A percentile compares a stretch with the other conserved stretches of the same genome.
These are phyloP conservation scores for Drosophila sechellia DNA, from an alignment of 1,140 invertebrate genomes.

Conservation along the genomic window DNA sequence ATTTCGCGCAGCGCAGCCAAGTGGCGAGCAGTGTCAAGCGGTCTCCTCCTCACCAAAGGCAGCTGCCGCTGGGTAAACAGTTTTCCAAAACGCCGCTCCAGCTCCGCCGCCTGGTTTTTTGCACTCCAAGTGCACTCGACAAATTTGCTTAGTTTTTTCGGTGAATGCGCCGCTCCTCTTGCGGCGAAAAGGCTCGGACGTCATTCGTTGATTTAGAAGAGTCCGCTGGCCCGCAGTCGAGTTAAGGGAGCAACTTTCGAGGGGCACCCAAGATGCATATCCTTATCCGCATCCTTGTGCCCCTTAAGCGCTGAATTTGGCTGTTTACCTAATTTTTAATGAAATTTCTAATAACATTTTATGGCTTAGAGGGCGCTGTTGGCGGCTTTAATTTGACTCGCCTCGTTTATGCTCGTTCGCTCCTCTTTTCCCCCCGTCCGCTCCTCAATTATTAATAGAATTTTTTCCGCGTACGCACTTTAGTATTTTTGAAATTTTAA, in stretches of 20 bases:
- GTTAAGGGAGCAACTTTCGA: constrained; percentile 48
- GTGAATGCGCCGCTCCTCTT: constrained; percentile 30
- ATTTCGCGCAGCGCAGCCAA: constrained; percentile 68
- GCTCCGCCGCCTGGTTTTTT: constrained; percentile 17
- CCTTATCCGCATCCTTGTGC: background rate
- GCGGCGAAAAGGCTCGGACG: constrained; percentile 33
- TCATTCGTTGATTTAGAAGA: constrained; percentile 61
- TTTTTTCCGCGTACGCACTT: constrained; percentile 70
- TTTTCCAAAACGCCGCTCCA: constrained; percentile 57
- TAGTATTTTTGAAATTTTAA: constrained; percentile 83
- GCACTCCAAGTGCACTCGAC: constrained; percentile 64
- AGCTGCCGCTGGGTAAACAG: constrained; percentile 58
- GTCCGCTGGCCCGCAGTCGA: constrained; percentile 32
- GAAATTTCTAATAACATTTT: constrained; percentile 74
- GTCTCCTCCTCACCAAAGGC: constrained; percentile 13
- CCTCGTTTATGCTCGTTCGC: constrained; percentile 32
- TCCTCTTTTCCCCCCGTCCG: background rate
- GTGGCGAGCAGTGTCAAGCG: constrained; percentile 76
- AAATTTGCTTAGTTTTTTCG: constrained; percentile 79
- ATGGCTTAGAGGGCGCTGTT: constrained; percentile 37
- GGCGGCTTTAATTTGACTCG: constrained; percentile 64
- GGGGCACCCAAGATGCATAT: constrained; percentile 28
- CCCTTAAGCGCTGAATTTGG: constrained; percentile 11
- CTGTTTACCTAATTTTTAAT: constrained; percentile 74
- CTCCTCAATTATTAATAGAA: constrained; percentile 78